Percentiles rank a stretch among this genome's conserved stretches.
phyloP scores from a whole-genome alignment of 2,888 invertebrate genomes.

The Trimorus sp. region DNA sequence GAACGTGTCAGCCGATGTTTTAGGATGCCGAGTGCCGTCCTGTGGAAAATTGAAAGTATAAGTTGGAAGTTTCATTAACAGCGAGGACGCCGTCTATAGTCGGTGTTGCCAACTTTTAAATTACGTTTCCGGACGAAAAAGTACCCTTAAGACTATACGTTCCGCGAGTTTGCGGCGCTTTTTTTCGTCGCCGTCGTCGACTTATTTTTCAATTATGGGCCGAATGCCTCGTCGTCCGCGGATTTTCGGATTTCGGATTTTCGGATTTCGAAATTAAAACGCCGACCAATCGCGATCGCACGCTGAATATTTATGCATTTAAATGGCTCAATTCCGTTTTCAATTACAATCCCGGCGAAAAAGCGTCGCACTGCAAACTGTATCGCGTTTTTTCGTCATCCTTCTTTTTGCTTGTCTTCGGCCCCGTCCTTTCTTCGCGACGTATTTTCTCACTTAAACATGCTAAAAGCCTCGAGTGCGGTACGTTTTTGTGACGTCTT shows the following conservation, averaged over 20 bases:
- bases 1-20: slow-evolving; percentile 50
- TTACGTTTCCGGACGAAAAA: slow-evolving; percentile 78
- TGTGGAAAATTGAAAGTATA: slow-evolving; percentile 78
- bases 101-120: slow-evolving; percentile 79
- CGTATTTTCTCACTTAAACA: slow-evolving; percentile 32
- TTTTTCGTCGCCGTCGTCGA: background rate
- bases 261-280: too few relatives aligned
- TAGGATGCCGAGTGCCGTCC: slow-evolving; percentile 54
- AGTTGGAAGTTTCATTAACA: slow-evolving; percentile 79
- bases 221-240: background rate
- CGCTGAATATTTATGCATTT: too few relatives aligned
- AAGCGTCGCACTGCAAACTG: too few relatives aligned
- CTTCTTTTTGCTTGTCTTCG: background rate
- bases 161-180: background rate
- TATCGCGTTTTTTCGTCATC: background rate
- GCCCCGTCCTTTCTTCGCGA: background rate
- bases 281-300: too few relatives aligned
- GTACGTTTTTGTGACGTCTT: slow-evolving; percentile 33
- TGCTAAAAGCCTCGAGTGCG: slow-evolving; percentile 19
- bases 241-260: too few relatives aligned
- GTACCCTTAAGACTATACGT: slow-evolving; percentile 68
- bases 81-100: slow-evolving; percentile 71
- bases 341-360: too few relatives aligned
- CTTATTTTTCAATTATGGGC: slow-evolving; percentile 41
- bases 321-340: too few relatives aligned